phyloP scores from a whole-genome alignment of 2,888 invertebrate genomes.

The Blera fallax region DNA sequence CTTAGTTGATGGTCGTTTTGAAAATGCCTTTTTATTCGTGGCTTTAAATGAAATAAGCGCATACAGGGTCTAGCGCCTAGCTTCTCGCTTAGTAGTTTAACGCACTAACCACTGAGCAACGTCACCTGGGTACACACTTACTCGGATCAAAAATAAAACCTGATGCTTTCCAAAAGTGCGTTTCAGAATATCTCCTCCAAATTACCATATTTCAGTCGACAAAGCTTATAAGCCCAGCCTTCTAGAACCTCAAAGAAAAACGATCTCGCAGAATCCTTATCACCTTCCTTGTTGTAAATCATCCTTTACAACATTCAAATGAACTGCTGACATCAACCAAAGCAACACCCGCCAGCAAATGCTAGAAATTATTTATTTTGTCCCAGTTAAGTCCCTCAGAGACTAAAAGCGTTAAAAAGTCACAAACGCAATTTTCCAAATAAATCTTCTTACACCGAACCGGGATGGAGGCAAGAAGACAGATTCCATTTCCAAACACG shows the following conservation, averaged over 20 bases:
- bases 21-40: too few relatives aligned
- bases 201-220: background rate
- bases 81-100: too few relatives aligned
- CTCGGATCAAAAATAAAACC: too few relatives aligned
- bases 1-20: too few relatives aligned
- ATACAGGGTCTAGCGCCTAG: too few relatives aligned
- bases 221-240: background rate
- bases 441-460: constrained; percentile 67
- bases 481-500: constrained; percentile 11
- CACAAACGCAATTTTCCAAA: constrained; percentile 71
- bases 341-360: constrained; percentile 9
- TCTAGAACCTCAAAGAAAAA: background rate
- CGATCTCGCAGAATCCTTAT: background rate
- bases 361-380: constrained; percentile 70
- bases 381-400: constrained; percentile 63
- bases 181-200: background rate
- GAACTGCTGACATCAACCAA: constrained; percentile 34
- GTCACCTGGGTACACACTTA: too few relatives aligned
- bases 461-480: background rate
- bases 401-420: constrained; percentile 70
- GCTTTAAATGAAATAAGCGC: too few relatives aligned
- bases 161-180: background rate
- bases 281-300: constrained; percentile 25
- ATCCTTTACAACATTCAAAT: constrained; percentile 36
- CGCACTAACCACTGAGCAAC: too few relatives aligned